Evolutionary conservation across 2,113 vertebrate genomes (phyloP).

Genomic region (Boleophthalmus pectinirostris): DNA sequence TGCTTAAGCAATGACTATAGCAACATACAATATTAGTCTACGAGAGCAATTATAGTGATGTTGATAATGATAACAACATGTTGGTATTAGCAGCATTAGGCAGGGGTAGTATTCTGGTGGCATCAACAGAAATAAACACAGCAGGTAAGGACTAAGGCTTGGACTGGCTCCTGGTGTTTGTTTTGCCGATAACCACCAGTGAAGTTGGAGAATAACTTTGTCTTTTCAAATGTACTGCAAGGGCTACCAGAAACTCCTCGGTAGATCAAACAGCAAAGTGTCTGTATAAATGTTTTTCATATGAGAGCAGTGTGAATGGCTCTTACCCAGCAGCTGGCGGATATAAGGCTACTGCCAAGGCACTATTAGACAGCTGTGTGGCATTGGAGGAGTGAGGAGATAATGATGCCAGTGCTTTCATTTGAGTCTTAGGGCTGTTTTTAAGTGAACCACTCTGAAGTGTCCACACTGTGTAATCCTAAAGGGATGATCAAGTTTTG

Average conservation of each 20-base stretch:
- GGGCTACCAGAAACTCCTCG: conserved; percentile 32
- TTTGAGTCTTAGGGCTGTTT: conserved; percentile 48
- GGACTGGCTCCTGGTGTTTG: conserved; percentile 66
- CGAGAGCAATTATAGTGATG: too few relatives aligned
- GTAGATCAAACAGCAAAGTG: conserved; percentile 36
- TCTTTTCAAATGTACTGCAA: conserved; percentile 46
- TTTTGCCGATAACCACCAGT: conserved; percentile 14
- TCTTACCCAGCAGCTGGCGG: conserved; percentile 16
- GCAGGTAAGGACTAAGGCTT: conserved; percentile 46
- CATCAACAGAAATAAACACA: neutral
- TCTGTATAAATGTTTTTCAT: conserved; percentile 19
- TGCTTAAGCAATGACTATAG: too few relatives aligned
- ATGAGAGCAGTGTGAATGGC: conserved; percentile 30
- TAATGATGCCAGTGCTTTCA: conserved; percentile 49
- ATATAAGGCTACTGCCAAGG: conserved; percentile 27
- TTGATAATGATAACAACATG: too few relatives aligned
- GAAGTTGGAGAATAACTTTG: conserved; percentile 46
- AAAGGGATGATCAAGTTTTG: conserved; percentile 49
- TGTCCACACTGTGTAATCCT: conserved; percentile 38
- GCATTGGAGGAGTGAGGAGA: conserved; percentile 44
- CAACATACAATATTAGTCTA: too few relatives aligned
- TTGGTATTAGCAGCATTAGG: too few relatives aligned
- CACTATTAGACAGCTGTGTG: conserved; percentile 44
- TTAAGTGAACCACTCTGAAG: conserved; percentile 49
- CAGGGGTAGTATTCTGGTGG: too few relatives aligned